Conservation (phyloP, 2,797 vertebrate genomes). For the Odontamblyopus rebecca region DNA sequence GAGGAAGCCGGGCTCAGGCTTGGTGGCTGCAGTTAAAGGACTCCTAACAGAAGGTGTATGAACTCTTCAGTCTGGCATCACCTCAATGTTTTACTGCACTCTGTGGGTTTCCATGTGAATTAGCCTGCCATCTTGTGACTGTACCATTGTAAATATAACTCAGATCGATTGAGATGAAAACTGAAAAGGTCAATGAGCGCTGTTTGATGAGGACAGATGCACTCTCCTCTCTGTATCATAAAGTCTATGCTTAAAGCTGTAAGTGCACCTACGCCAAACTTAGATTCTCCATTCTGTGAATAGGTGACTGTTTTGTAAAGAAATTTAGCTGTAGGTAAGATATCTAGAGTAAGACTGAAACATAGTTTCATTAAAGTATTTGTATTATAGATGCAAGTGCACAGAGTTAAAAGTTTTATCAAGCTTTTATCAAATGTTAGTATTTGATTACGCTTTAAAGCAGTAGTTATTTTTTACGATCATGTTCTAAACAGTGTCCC, state of each 20-base stretch:
- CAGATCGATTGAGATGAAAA: conserved; percentile 46
- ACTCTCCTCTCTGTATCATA: conserved; percentile 42
- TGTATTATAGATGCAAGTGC: conserved; percentile 29
- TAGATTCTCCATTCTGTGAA: conserved; percentile 50
- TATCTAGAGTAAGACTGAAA: conserved; percentile 42
- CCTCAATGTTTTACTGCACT: conserved; percentile 28
- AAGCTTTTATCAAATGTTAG: conserved; percentile 14
- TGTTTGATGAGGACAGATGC: conserved; percentile 42
- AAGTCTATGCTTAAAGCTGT: conserved; percentile 52
- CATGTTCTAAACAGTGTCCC: not conserved
- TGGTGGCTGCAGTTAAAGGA: conserved; percentile 26
- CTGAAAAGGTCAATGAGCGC: conserved; percentile 41
- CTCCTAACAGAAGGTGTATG: conserved; percentile 12
- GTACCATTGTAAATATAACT: conserved; percentile 56
- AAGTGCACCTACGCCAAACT: conserved; percentile 61
- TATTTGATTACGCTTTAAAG: not conserved
- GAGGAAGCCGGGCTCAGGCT: conserved; percentile 19
- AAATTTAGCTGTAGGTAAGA: conserved; percentile 50
- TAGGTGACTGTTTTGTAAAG: conserved; percentile 51
- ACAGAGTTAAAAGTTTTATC: conserved; percentile 16
- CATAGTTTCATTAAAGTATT: conserved; percentile 38
- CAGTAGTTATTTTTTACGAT: not conserved
- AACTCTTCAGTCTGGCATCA: conserved; percentile 31
- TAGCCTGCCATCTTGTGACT: conserved; percentile 48
- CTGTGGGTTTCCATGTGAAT: conserved; percentile 24